Evolutionary conservation across 1,140 invertebrate genomes (phyloP).

Genomic region (Hycleus phaleratus): DNA sequence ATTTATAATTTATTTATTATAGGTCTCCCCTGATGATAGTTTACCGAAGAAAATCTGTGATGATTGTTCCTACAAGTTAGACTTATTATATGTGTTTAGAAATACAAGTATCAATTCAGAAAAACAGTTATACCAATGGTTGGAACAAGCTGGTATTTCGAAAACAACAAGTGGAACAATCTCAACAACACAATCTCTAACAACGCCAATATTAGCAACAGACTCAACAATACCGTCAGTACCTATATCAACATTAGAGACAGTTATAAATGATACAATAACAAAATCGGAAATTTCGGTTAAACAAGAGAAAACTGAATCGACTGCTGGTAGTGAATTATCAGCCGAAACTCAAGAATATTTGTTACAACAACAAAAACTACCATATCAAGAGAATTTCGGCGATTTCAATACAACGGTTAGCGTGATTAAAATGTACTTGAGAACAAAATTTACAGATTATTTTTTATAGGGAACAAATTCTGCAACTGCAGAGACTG

Average conservation of each 20-base stretch:
- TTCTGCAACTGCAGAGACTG: conserved; percentile 5
- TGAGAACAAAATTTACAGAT: no score
- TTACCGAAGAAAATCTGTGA: conserved; percentile 56
- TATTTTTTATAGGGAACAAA: no score
- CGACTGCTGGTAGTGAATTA: conserved; percentile 10
- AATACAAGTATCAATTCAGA: conserved; percentile 49
- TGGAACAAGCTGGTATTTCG: conserved; percentile 40
- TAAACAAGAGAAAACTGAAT: conserved; percentile 30
- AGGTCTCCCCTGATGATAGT: conserved; percentile 50
- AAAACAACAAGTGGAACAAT: no score
- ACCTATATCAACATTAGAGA: neutral
- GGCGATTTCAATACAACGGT: neutral
- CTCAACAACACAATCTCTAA: no score
- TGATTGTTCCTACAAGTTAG: conserved; percentile 52
- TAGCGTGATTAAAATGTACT: no score
- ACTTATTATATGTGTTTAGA: conserved; percentile 52
- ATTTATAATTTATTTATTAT: conserved; percentile 27
- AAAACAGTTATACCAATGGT: conserved; percentile 50
- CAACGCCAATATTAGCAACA: no score
- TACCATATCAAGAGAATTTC: conserved; percentile 21
- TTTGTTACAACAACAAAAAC: conserved; percentile 25
- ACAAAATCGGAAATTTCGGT: conserved; percentile 22
- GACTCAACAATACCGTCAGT: no score
- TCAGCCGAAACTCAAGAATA: conserved; percentile 27
- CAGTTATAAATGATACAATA: neutral